phyloP scores from a whole-genome alignment of 2,113 vertebrate genomes.

The Xiphorhynchus elegans region DNA sequence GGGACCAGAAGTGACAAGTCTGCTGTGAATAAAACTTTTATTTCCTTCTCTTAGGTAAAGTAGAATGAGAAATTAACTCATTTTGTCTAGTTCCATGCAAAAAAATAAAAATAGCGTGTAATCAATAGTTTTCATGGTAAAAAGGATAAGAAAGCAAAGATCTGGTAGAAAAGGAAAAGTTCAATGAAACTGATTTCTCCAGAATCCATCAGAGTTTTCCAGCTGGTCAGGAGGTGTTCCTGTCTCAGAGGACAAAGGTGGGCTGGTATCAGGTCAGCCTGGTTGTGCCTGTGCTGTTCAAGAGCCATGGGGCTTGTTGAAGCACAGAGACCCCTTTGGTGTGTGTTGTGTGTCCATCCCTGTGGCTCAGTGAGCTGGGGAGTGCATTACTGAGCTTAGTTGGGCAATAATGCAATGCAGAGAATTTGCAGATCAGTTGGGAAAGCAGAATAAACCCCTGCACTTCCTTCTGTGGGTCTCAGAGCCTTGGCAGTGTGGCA shows the following conservation, averaged over 20 bases:
- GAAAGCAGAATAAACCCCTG: background rate
- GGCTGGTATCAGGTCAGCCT: background rate
- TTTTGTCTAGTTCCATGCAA: background rate
- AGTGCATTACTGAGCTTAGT: background rate
- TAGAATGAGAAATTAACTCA: background rate
- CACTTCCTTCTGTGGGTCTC: background rate
- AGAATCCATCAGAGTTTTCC: background rate
- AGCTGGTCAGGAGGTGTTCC: background rate
- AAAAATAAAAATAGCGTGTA: background rate
- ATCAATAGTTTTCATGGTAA: background rate
- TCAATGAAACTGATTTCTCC: background rate
- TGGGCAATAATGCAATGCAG: background rate
- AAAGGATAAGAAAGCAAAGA: background rate
- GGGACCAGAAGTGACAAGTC: background rate
- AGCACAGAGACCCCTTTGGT: background rate
- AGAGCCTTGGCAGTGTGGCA: background rate
- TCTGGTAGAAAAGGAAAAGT: background rate
- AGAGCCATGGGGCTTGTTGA: accelerated
- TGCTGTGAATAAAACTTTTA: background rate
- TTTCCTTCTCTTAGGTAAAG: background rate
- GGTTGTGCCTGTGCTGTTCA: background rate
- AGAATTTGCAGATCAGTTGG: background rate
- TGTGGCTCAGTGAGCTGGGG: background rate
- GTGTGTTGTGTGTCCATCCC: background rate
- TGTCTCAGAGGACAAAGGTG: background rate